These are phyloP conservation scores for Coleophora flavipennella DNA, from an alignment of 2,888 invertebrate genomes.

Conservation along the genomic window DNA sequence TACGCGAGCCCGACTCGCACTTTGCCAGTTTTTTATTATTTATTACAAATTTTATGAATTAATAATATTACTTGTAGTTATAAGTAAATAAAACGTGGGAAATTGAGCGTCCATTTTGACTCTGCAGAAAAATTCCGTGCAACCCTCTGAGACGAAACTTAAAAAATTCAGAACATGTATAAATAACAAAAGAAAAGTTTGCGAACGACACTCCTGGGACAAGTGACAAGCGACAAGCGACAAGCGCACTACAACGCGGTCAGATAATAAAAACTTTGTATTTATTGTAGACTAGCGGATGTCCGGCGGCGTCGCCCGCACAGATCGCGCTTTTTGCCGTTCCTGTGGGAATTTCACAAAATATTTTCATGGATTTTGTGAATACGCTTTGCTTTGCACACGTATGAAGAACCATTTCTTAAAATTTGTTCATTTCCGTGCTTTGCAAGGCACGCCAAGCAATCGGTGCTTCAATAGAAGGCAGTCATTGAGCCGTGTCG, in stretches of 20 bases:
- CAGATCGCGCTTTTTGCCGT: too few relatives aligned
- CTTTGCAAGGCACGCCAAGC: too few relatives aligned
- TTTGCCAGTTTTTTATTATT: neutral
- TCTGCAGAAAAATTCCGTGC: slow-evolving; percentile 7
- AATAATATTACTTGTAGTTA: neutral
- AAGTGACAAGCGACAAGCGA: neutral
- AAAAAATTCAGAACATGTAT: slow-evolving; percentile 6
- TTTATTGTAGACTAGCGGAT: neutral
- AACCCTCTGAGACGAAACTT: slow-evolving; percentile 6
- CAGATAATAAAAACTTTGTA: neutral
- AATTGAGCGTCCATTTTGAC: neutral
- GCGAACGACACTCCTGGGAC: slow-evolving; percentile 5
- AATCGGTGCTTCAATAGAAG: too few relatives aligned
- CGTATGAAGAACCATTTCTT: too few relatives aligned
- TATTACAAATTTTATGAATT: too few relatives aligned
- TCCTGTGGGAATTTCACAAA: too few relatives aligned
- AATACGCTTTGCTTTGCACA: too few relatives aligned
- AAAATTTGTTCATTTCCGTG: too few relatives aligned
- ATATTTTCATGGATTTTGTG: too few relatives aligned
- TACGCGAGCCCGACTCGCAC: neutral
- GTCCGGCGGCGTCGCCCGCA: too few relatives aligned
- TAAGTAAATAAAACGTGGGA: neutral
- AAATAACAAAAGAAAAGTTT: slow-evolving; percentile 4
- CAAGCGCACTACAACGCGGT: neutral
- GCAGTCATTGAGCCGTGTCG: too few relatives aligned